These are phyloP conservation scores for Agelastica alni DNA, from an alignment of 2,888 invertebrate genomes.

Conservation along the genomic window DNA sequence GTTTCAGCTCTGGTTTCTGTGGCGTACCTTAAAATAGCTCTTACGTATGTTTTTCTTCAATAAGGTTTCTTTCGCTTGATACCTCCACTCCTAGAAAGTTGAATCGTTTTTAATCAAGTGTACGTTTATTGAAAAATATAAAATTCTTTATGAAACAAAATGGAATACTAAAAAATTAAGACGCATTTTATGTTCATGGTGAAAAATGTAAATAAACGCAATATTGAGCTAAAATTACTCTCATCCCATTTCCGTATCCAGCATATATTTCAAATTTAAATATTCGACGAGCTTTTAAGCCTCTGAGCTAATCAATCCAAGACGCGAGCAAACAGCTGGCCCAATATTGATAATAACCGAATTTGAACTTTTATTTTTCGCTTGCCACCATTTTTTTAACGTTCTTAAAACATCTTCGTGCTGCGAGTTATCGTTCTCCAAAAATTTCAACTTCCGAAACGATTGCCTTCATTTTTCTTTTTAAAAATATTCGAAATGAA, in stretches of 20 bases:
- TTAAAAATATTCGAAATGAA: background rate
- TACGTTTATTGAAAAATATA: too few species aligned
- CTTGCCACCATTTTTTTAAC: background rate
- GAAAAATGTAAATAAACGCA: too few species aligned
- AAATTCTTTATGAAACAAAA: too few species aligned
- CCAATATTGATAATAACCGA: constrained; percentile 14
- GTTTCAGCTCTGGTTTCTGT: too few species aligned
- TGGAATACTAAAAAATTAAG: too few species aligned
- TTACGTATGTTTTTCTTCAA: too few species aligned
- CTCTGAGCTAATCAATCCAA: constrained; percentile 3
- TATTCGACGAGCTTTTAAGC: background rate
- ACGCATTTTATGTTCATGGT: too few species aligned
- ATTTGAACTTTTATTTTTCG: background rate
- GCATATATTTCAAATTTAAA: background rate
- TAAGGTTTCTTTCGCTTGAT: too few species aligned
- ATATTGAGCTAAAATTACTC: too few species aligned
- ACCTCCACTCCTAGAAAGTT: too few species aligned
- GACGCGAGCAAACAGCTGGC: constrained; percentile 17
- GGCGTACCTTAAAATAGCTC: too few species aligned
- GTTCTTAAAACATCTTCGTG: background rate
- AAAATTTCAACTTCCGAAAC: background rate
- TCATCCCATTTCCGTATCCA: background rate
- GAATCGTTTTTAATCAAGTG: too few species aligned
- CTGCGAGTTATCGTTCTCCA: background rate
- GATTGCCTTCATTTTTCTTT: background rate